phyloP scores from a whole-genome alignment of 2,797 vertebrate genomes.

The Channallabes apus region DNA sequence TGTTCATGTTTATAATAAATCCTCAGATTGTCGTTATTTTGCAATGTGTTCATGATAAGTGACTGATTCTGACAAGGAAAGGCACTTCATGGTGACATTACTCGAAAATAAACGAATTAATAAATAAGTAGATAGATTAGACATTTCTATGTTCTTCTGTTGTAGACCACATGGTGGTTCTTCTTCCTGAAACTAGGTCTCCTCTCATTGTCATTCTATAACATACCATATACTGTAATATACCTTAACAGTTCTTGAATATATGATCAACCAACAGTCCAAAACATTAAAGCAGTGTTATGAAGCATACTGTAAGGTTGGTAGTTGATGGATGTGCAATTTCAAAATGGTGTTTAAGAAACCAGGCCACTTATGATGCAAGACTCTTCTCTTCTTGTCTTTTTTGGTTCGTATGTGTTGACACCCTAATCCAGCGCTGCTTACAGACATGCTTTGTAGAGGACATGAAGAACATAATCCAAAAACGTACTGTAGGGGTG shows the following conservation, averaged over 20 bases:
- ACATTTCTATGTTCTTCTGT: neutral
- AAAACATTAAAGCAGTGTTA: neutral
- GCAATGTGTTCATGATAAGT: no score
- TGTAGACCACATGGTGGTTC: neutral
- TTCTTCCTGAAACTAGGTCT: neutral
- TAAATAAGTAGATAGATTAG: no score
- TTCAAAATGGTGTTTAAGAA: neutral
- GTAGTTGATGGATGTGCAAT: neutral
- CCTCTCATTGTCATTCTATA: neutral
- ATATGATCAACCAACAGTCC: neutral
- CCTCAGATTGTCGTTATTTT: no score
- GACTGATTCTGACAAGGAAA: no score
- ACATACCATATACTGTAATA: constrained; percentile 3
- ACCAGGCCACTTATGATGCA: neutral
- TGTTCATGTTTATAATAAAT: no score
- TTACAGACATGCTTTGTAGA: neutral
- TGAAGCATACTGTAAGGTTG: no score
- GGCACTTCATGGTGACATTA: no score
- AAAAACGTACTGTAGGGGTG: neutral
- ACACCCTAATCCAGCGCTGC: neutral
- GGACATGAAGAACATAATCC: neutral
- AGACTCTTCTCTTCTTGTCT: neutral
- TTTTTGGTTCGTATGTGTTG: neutral
- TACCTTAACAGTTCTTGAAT: neutral
- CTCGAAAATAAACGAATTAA: no score